Conservation (phyloP, 2,888 invertebrate genomes). For the Proisotoma minuta region DNA sequence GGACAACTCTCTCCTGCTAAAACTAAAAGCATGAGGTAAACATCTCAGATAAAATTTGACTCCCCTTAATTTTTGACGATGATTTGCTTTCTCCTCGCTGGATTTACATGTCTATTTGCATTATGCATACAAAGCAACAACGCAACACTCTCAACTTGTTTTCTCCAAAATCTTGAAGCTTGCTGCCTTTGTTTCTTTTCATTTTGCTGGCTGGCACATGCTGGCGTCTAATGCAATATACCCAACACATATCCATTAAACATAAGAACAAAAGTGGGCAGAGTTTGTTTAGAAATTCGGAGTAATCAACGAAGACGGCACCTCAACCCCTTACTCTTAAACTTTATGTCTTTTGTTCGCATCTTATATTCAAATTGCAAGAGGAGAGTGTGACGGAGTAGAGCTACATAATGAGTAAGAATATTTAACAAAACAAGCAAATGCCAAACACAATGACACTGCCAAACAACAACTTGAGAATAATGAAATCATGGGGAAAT, state of each 20-base stretch:
- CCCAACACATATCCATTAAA: neutral
- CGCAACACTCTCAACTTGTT: no score
- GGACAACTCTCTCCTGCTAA: no score
- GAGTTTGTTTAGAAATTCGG: neutral
- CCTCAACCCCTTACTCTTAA: neutral
- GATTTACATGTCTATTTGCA: constrained; percentile 14
- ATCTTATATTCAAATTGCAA: neutral
- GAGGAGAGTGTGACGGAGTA: no score
- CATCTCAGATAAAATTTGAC: no score
- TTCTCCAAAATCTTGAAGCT: no score
- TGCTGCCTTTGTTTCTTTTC: neutral
- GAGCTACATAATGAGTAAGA: no score
- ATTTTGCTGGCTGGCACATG: neutral
- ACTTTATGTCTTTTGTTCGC: neutral
- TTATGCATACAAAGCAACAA: neutral
- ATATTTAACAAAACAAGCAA: no score
- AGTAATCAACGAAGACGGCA: neutral
- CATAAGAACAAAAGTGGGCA: neutral
- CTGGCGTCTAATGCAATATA: neutral
- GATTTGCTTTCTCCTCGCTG: neutral
- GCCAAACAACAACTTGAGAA: no score
- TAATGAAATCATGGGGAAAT: no score
- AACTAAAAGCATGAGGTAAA: no score
- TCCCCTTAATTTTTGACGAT: no score
- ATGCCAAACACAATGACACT: no score